Base-by-base conservation (phyloP, 2,888 invertebrate genomes). In the Linnaemya vulpina region DNA sequence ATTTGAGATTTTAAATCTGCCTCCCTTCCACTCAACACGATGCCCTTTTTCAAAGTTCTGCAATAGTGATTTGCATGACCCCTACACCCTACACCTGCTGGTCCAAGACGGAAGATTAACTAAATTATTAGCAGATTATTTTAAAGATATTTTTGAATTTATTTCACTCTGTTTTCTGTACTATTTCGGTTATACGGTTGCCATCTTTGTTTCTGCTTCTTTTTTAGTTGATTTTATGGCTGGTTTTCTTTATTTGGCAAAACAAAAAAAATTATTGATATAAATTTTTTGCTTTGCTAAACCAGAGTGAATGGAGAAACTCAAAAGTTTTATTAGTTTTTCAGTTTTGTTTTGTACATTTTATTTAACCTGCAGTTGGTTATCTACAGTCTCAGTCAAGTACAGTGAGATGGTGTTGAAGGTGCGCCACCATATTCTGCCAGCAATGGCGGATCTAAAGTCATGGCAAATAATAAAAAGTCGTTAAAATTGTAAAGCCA, bases 251-350 rank as follows among this genome's bases (percentile, higher is more conserved):
- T 53, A 30, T 62, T 5, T 46, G 46, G 13, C 38, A 10, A 40
- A 17, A n/a, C n/a, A n/a, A n/a, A n/a, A n/a, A n/a, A 46, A 65
- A 38, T 9, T 22, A 35, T 40, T 55, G 63, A 63, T 73, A 53
- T 68, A 51, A 0, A 30, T 20, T 65, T 55, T 60, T 20, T 53
- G n/a, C 40, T 65, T 38, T 51, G 20, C 1, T 9, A 38, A 38
- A 22, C n/a, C 11, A 11, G 30, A 65, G 17, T 63, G n/a, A 22
- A 60, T 35, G 15, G 20, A 38, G 30, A 46, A 51, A 20, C 35
- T 73, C 43, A 62, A 74, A 85, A 85, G 74, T 85, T 85, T 85
- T 82, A 82, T 82, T 85, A 85, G 85, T 85, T 85, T 82, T 80
- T 9, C 40, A 77, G 40, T 68, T 73, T 71, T 58, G 51, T 30